These are phyloP conservation scores for Cygnus olor DNA, from an alignment of 2,797 vertebrate genomes.

Conservation along the genomic window DNA sequence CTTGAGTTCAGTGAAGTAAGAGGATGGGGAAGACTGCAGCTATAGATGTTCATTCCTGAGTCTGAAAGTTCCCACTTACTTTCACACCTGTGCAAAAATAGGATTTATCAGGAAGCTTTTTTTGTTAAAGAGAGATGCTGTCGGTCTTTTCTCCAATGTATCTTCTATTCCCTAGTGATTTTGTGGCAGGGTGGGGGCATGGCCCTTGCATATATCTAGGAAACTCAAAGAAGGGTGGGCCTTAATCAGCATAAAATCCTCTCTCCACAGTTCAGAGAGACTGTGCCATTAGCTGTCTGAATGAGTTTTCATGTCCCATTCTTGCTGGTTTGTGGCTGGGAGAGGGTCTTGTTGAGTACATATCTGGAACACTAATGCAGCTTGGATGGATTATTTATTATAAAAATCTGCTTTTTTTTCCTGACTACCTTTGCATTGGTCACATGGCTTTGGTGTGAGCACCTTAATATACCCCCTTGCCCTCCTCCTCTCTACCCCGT, in stretches of 20 bases:
- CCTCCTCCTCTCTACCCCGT: constrained; percentile 22
- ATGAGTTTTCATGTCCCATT: constrained; percentile 65
- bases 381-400: constrained; percentile 66
- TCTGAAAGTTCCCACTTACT: constrained; percentile 48
- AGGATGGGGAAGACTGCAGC: constrained; percentile 1
- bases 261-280: constrained; percentile 60
- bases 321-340: constrained; percentile 65
- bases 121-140: not conserved
- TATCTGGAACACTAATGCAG: constrained; percentile 75
- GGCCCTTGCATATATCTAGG: constrained; percentile 32
- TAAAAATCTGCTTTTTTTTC: constrained; percentile 53
- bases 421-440: constrained; percentile 74
- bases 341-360: constrained; percentile 65
- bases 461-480: constrained; percentile 64
- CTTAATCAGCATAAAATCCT: constrained; percentile 73
- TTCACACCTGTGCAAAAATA: constrained; percentile 31
- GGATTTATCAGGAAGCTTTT: constrained; percentile 19
- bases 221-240: constrained; percentile 65
- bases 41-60: not conserved
- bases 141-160: not conserved
- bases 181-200: not conserved
- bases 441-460: constrained; percentile 72
- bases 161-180: not conserved
- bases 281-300: constrained; percentile 64
- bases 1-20: constrained; percentile 39